phyloP scores from a whole-genome alignment of 2,888 invertebrate species.

The Ditula angustiorana region DNA sequence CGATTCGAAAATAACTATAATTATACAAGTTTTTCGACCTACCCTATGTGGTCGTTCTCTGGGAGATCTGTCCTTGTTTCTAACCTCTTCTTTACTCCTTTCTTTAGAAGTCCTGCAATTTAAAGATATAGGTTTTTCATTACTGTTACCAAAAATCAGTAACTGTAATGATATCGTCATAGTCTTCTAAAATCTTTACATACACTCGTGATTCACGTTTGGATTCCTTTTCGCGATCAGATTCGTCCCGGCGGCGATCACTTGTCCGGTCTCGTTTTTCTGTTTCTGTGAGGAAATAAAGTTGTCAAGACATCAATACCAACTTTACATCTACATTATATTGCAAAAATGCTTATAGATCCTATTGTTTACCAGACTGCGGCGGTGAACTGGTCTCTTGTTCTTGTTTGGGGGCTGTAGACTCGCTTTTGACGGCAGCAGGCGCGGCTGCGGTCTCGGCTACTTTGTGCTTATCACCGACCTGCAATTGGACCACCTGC shows the following conservation, averaged over 20 bases:
- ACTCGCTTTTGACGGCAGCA: constrained; percentile 44
- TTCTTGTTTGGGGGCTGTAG: constrained; percentile 47
- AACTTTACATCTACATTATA: neutral
- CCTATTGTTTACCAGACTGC: constrained; percentile 24
- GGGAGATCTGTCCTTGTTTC: constrained; percentile 84
- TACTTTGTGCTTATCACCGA: constrained; percentile 64
- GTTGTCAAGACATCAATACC: neutral
- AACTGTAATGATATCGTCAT: neutral
- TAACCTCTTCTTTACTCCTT: constrained; percentile 86
- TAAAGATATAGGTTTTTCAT: constrained; percentile 18
- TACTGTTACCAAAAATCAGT: neutral
- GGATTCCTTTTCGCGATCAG: constrained; percentile 74
- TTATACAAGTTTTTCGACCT: constrained; percentile 42
- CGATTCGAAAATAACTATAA: constrained; percentile 32
- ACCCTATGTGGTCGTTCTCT: constrained; percentile 78
- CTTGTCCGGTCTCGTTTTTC: constrained; percentile 72
- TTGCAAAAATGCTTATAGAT: neutral
- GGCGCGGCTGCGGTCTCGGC: constrained; percentile 49
- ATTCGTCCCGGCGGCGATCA: constrained; percentile 74
- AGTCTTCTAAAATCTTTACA: neutral
- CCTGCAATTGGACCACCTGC: constrained; percentile 53
- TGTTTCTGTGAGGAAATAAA: constrained; percentile 54
- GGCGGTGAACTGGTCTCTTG: constrained; percentile 52
- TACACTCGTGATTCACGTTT: constrained; percentile 79
- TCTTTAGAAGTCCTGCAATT: constrained; percentile 82